Evolutionary conservation across 2,113 vertebrate genomes (phyloP).

Genomic region (Grammomys surdaster): DNA sequence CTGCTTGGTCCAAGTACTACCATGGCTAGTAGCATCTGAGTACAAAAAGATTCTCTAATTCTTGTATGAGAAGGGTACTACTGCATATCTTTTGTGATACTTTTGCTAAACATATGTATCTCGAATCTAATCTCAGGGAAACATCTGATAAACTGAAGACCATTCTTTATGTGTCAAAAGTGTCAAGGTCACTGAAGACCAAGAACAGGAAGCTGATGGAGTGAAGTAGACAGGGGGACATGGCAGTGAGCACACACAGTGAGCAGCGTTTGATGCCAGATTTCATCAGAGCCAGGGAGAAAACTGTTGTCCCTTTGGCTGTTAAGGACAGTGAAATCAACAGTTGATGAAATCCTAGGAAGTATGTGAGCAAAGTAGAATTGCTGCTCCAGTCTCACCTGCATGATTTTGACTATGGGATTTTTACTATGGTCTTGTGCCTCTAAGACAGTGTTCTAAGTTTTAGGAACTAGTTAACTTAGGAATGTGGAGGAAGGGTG

Average conservation of each 20-base stretch:
- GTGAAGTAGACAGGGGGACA: not conserved
- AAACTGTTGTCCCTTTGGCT: not conserved
- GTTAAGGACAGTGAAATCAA: not conserved
- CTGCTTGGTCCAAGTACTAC: not conserved
- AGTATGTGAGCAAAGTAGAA: not conserved
- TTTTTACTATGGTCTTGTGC: not conserved
- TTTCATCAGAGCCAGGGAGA: not conserved
- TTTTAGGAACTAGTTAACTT: conserved; percentile 7
- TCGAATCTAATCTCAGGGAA: conserved; percentile 29
- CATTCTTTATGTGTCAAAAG: conserved; percentile 42
- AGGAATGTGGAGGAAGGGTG: not conserved
- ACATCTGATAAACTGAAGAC: conserved; percentile 7
- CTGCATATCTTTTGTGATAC: not conserved
- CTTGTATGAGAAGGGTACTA: not conserved
- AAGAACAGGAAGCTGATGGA: not conserved
- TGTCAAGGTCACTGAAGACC: conserved; percentile 29
- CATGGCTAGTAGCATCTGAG: not conserved
- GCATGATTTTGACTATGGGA: not conserved
- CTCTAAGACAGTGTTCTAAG: not conserved
- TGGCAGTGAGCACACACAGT: not conserved
- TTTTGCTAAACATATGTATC: conserved; percentile 26
- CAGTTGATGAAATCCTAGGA: not conserved
- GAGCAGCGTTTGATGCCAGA: not conserved
- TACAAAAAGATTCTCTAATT: not conserved
- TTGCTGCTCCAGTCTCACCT: not conserved